Percentiles rank a stretch among this genome's conserved stretches.
These are phyloP conservation scores for Sarcoramphus papa DNA, from an alignment of 2,797 vertebrate species.

Conservation along the genomic window DNA sequence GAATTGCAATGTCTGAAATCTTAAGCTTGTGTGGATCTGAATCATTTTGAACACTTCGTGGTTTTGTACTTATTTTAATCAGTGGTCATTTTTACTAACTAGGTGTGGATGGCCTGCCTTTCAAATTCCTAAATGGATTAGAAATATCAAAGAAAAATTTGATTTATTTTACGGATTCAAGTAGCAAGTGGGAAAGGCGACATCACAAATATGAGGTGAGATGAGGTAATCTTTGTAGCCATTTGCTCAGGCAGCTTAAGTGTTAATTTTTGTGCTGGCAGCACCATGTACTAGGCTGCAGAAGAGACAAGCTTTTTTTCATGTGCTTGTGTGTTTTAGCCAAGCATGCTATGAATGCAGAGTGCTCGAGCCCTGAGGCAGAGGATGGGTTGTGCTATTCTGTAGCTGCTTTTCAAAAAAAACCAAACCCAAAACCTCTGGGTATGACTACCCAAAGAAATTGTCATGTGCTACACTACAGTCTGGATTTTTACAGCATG, in stretches of 20 bases:
- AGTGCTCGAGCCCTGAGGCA: neutral
- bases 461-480: neutral
- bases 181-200: conserved; percentile 75
- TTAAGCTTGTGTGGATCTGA: neutral
- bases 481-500: neutral
- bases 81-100: neutral
- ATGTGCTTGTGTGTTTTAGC: neutral
- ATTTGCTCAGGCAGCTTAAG: neutral
- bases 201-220: conserved; percentile 77
- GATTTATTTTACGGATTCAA: conserved; percentile 79
- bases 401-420: neutral
- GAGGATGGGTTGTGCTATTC: neutral
- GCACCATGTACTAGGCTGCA: neutral
- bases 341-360: neutral
- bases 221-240: neutral
- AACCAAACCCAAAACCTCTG: neutral
- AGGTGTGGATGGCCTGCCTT: conserved; percentile 74
- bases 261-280: neutral
- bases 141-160: conserved; percentile 70
- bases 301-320: neutral
- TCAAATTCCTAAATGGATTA: conserved; percentile 76
- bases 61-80: neutral
- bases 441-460: neutral
- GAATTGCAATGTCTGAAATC: neutral
- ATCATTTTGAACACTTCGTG: neutral